Evolutionary conservation across 2,113 vertebrate genomes (phyloP), one percentile per base, ranked within the genome.

Genomic region (Periophthalmodon schlosseri): DNA sequence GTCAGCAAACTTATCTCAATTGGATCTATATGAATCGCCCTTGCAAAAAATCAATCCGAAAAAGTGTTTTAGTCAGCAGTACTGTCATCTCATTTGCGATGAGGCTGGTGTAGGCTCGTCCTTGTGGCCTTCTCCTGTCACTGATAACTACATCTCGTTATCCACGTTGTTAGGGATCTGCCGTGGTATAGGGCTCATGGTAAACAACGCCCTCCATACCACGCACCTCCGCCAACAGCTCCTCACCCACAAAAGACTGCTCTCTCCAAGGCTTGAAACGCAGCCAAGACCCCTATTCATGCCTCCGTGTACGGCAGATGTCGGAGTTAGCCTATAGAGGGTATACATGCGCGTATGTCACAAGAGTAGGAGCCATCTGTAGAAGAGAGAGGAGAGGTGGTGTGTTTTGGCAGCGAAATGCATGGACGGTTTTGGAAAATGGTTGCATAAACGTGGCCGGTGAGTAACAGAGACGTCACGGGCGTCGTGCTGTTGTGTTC

Each of bases 81-180:
- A 78, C 74, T 47, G 21, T 80, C 81, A 75, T 81, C 74, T 14
- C 70, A 75, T 80, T 80, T 79, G 70, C 50, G 61, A 66, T 64
- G 67, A 24, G 4, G 69, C 80, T 78, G 74, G 76, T 73, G 76
- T 70, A 14, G 76, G 78, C 72, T 57, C 54, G 78, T 84, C 85
- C 85, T 80, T 0, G 68, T 76, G 87, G 83, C 87, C 84, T 76
- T 74, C 70, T 71, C 85, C 85, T 86, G 85, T 88, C 88, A 85
- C 76, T 75, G 85, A 88, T 90, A 91, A 91, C 90, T 88, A 87
- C 87, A 89, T 90, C 89, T 92, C 87, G 90, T 91, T 91, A 91
- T 90, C 83, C 81, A 75, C 65, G 73, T 81, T 73, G 77, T 76
- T 60, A 44, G 68, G 80, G 85, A 85, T 86, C 81, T 75, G 68